phyloP scores from a whole-genome alignment of 2,113 vertebrate species.

The Engystomops pustulosus region DNA sequence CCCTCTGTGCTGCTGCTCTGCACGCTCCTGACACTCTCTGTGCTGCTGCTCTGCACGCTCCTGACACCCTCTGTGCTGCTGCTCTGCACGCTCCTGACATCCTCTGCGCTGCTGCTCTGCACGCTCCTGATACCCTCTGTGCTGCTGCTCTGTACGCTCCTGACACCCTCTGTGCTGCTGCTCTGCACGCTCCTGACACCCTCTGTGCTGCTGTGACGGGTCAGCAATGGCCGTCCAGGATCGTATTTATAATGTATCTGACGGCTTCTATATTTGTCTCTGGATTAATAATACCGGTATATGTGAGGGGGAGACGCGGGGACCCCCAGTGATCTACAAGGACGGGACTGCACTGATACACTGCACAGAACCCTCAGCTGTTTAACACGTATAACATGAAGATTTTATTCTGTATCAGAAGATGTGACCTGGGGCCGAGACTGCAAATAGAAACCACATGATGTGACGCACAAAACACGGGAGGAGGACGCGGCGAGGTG shows the following conservation, averaged over 20 bases:
- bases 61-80: not conserved
- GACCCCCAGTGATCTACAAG: no score
- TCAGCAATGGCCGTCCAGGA: not conserved
- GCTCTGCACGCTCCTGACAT: not conserved
- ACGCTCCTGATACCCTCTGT: not conserved
- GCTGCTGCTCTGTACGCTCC: not conserved
- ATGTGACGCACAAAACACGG: not conserved
- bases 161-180: no score
- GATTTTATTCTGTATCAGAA: no score
- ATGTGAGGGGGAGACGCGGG: not conserved
- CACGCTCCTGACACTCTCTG: not conserved
- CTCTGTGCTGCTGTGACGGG: not conserved
- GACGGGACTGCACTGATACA: no score
- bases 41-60: not conserved
- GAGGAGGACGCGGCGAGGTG: not conserved
- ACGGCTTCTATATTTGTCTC: not conserved
- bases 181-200: not conserved
- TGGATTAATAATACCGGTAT: not conserved
- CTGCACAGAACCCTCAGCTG: not conserved
- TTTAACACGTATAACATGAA: no score
- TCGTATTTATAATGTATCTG: conserved; percentile 6
- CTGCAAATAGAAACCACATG: not conserved
- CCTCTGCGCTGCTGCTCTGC: not conserved
- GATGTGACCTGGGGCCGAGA: no score
- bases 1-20: not conserved